Conservation (phyloP, 2,797 vertebrate genomes). For the Alfaro cultratus region DNA sequence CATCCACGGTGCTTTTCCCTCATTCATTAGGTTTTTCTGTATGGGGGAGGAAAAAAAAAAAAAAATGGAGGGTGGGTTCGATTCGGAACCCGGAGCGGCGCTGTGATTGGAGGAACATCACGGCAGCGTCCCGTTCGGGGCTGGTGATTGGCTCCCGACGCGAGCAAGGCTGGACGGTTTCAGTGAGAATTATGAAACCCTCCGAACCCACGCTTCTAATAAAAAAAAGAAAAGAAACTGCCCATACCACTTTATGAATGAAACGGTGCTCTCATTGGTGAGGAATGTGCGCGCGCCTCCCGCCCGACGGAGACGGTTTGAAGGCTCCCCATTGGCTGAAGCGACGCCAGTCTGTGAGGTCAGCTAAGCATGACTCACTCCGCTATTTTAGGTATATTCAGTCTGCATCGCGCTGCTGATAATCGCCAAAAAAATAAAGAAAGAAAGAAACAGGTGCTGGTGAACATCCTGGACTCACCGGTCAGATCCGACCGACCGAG, state of each 20-base stretch:
- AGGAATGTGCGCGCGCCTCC: constrained; percentile 38
- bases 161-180: constrained; percentile 77
- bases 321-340: constrained; percentile 53
- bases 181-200: constrained; percentile 81
- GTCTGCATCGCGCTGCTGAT: constrained; percentile 43
- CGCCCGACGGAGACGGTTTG: constrained; percentile 54
- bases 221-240: constrained; percentile 54
- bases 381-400: constrained; percentile 57
- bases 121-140: constrained; percentile 60
- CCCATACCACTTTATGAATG: constrained; percentile 83
- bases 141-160: constrained; percentile 68
- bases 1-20: constrained; percentile 40
- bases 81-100: constrained; percentile 46
- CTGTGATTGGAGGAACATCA: constrained; percentile 72
- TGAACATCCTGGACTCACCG: background rate
- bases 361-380: constrained; percentile 71
- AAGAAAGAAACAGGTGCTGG: background rate
- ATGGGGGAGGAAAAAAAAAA: constrained; percentile 37
- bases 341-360: constrained; percentile 64
- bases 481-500: background rate
- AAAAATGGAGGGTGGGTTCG: no score
- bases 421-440: constrained; percentile 4
- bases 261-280: constrained; percentile 79
- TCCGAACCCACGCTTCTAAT: constrained; percentile 72
- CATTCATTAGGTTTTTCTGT: constrained; percentile 76